Evolutionary conservation across 1,140 invertebrate genomes (phyloP).

Genomic region (Vanessa atalanta): DNA sequence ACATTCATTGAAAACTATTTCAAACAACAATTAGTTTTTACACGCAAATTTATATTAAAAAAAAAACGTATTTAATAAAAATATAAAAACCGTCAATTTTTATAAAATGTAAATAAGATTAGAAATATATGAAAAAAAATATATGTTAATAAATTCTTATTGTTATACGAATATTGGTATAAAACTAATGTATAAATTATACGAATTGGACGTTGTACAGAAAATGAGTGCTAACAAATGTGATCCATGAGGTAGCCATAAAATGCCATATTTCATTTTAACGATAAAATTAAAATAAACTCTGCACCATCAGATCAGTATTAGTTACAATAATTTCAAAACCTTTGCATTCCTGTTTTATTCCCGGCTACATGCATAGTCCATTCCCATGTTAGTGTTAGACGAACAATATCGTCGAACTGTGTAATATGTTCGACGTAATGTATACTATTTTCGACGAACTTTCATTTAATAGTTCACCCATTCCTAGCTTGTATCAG

Average conservation of each 20-base stretch:
- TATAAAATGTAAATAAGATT: conserved; percentile 79
- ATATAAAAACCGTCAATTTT: conserved; percentile 67
- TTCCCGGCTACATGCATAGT: conserved; percentile 62
- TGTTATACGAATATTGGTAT: conserved; percentile 67
- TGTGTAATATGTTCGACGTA: conserved; percentile 38
- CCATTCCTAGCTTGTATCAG: conserved; percentile 72
- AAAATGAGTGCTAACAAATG: conserved; percentile 64
- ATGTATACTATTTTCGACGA: conserved; percentile 13
- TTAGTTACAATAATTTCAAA: conserved; percentile 47
- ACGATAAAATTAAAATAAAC: conserved; percentile 41
- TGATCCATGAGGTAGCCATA: conserved; percentile 79
- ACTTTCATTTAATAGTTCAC: conserved; percentile 43
- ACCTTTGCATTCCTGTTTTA: conserved; percentile 73
- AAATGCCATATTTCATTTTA: conserved; percentile 71
- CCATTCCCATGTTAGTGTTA: conserved; percentile 64
- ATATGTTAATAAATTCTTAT: conserved; percentile 68
- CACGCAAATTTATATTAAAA: conserved; percentile 64
- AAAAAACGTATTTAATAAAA: conserved; percentile 70
- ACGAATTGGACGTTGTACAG: conserved; percentile 63
- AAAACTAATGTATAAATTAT: conserved; percentile 58
- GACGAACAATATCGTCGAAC: conserved; percentile 45
- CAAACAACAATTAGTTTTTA: conserved; percentile 51
- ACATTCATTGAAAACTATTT: conserved; percentile 52
- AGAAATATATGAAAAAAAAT: conserved; percentile 69
- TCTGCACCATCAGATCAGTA: conserved; percentile 47